Percentiles rank a stretch among this genome's conserved stretches.
These are phyloP conservation scores for Odontocolon sp. DNA, from an alignment of 2,888 invertebrate species.

Conservation along the genomic window DNA sequence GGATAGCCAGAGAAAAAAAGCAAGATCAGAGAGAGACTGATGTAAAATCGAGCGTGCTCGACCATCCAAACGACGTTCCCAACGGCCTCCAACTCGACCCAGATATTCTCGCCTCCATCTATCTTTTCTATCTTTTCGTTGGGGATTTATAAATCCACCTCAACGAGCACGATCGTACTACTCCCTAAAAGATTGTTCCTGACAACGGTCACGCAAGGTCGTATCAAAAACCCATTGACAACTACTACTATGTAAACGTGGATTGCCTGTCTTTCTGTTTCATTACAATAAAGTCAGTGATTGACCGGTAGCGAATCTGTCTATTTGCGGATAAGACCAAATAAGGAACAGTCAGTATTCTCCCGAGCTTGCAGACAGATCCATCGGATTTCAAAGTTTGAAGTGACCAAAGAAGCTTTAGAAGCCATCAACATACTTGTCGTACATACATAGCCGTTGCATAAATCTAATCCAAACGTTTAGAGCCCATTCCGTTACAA, in stretches of 20 bases:
- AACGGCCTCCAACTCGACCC: slow-evolving; percentile 33
- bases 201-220: slow-evolving; percentile 4
- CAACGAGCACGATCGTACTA: not conserved
- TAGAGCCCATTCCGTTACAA: slow-evolving; percentile 22
- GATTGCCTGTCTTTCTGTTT: not conserved
- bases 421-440: slow-evolving; percentile 27
- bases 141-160: slow-evolving; percentile 4
- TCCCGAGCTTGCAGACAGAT: not conserved
- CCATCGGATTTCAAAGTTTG: not conserved
- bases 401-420: slow-evolving; percentile 21
- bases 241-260: not conserved
- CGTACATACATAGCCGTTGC: not conserved
- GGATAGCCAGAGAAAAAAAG: slow-evolving; percentile 3
- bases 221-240: not conserved
- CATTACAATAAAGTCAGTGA: not conserved
- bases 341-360: not conserved
- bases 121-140: slow-evolving; percentile 10
- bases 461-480: slow-evolving; percentile 1
- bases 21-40: slow-evolving; percentile 9
- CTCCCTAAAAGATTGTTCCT: slow-evolving; percentile 4
- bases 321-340: slow-evolving; percentile 16
- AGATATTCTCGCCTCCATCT: slow-evolving; percentile 6
- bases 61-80: slow-evolving; percentile 23
- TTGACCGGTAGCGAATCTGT: not conserved
- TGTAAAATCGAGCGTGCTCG: slow-evolving; percentile 50